Evolutionary conservation across 2,797 vertebrate genomes (phyloP).

Genomic region (Zalophus californianus): DNA sequence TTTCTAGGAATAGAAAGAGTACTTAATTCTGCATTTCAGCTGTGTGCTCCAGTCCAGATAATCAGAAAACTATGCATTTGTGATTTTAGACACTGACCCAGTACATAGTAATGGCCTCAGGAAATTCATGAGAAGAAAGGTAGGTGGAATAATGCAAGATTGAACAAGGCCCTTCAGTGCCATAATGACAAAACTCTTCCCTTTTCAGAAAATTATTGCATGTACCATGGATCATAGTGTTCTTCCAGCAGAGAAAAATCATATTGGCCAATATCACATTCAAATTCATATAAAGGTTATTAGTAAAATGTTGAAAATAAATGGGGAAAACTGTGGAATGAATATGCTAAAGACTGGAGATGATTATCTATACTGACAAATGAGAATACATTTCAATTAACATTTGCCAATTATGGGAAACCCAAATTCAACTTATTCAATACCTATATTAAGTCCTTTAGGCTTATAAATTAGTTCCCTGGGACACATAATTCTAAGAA

Average conservation of each 20-base stretch:
- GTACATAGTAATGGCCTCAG: neutral
- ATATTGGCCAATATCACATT: neutral
- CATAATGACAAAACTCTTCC: neutral
- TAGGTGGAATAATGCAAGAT: neutral
- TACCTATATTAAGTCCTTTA: conserved; percentile 60
- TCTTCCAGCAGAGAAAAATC: neutral
- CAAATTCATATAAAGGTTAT: neutral
- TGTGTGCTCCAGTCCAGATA: neutral
- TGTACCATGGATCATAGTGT: neutral
- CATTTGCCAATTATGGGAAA: conserved; percentile 66
- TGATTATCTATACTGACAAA: conserved; percentile 33
- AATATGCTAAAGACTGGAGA: conserved; percentile 27
- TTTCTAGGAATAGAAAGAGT: neutral
- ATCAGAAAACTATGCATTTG: neutral
- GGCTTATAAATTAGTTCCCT: conserved; percentile 57
- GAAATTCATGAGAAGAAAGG: neutral
- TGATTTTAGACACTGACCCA: neutral
- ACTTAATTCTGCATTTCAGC: neutral
- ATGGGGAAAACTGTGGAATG: neutral
- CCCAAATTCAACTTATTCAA: conserved; percentile 66
- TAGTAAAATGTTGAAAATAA: conserved; percentile 39
- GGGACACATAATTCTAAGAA: conserved; percentile 63
- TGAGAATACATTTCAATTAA: conserved; percentile 67
- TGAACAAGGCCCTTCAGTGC: neutral
- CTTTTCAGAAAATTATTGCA: neutral